Evolutionary conservation across 2,888 invertebrate genomes (phyloP), one percentile per base, ranked within the genome.

Genomic region (Plusia festucae): DNA sequence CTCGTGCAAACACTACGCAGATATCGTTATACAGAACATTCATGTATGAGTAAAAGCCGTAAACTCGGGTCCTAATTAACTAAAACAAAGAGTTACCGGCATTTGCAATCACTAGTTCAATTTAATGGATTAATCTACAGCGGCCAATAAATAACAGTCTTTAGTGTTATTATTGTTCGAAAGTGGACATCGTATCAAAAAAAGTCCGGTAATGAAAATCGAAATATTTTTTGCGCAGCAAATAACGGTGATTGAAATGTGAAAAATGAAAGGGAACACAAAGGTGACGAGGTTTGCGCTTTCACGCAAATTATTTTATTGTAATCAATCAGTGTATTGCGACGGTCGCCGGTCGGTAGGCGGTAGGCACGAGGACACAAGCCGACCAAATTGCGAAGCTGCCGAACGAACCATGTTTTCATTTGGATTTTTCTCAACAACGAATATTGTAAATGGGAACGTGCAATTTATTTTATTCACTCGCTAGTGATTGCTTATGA

Each of bases 381-480:
- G 76, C 88, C 85, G 73, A 71, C 86, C 90, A 91, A 93, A 93
- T 93, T 92, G 90, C 88, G 85, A 84, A 82, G 84, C 85, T 85
- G 74, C 82, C 85, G 85, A 85, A 83, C 84, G 82, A 80, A 87
- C 82, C 86, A 78, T 89, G 89, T 90, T 91, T 90, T 90, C 82
- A 88, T 89, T 88, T 76, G 81, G 85, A 81, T 89, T 90, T 90
- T 90, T 88, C 82, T 83, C 85, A 86, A 89, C 88, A 88, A 86
- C 90, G 88, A 90, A 89, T 88, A 89, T 88, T 88, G 88, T 87
- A 90, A 92, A 91, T 88, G 88, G 85, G 87, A 88, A 85, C 89
- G 87, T 87, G 88, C 90, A 92, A 92, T 93, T 92, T 90, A 87
- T 90, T 92, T 90, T 89, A 91, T 91, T 91, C 90, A 91, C 80